Base-by-base conservation (phyloP, 2,888 invertebrate genomes). In the Drosophila mayaguana region DNA sequence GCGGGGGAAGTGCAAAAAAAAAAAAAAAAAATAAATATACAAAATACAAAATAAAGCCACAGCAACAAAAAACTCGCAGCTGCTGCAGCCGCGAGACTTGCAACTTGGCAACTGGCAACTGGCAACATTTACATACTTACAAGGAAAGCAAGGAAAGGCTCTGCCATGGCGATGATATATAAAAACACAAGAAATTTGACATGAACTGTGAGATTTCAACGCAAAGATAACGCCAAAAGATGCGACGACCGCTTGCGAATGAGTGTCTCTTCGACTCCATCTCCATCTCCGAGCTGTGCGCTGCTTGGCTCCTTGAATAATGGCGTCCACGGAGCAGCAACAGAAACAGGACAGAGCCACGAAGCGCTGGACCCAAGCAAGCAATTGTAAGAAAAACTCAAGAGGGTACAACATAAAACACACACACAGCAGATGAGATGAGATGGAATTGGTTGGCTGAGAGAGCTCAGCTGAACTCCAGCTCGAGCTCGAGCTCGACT, bases 141-240 rank as follows among this genome's bases (percentile, higher is more conserved):
- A 86, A 90, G 86, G 86, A 86, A 86, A 83, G 78, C 84, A 77
- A 65, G 70, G 67, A 79, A 72, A 67, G 83, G 61, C 73, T 71
- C 73, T 71, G 78, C 74, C 83, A 74, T 45, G 74, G 80, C 85
- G 82, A 90, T 86, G 86, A 86, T 86, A 88, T 86, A 86, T 90
- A 86, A 86, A 86, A 86, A 86, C 90, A 86, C 90, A 86, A 90
- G 90, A 86, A 86, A 86, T 86, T 86, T 86, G 86, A 86, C 86
- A 86, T 86, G 86, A 86, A 86, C 90, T 90, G 86, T 86, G 77
- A 86, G 86, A 86, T 86, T 86, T 86, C 86, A 83, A 88, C 79
- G 86, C 86, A 72, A 86, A 90, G 86, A 86, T 86, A 86, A 89
- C 71, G 81, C 83, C 89, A 78, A 86, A 74, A 88, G 86, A 86